Evolutionary conservation across 2,797 vertebrate genomes (phyloP), one percentile per base, ranked within the genome.

Genomic region (Schizothorax lantsangensis): DNA sequence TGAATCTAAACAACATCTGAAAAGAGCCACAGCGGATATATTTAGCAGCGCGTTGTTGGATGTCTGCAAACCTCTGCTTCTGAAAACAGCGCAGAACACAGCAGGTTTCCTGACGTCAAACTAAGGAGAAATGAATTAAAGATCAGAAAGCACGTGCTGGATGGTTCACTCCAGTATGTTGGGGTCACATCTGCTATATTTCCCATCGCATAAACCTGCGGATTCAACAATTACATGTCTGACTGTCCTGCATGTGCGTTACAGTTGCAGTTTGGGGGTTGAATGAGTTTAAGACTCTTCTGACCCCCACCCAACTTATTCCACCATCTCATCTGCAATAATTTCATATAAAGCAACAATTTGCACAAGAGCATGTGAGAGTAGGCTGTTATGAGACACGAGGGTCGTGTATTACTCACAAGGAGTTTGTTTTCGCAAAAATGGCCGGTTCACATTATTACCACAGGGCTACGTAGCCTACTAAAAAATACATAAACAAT

Each of bases 1-100:
- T 0, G 93, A 91, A 85, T 94, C 94, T 88, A 94, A 84, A 0
- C 81, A 81, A 86, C 94, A 95, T 78, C 91, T 93, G 1, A 95
- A 83, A 2, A 94, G 88, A 87, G 95, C 93, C 9, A 90, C 92
- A n/a, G 86, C 87, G 0, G 94, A 92, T 71, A 94, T 12, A 83
- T 91, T 94, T 8, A 94, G 86, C 79, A 94, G 91, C 36, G 91
- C 90, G 47, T 93, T 94, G 26, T 93, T 93, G 26, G 88, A 88
- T 0, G 89, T 95, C 88, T 89, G 93, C 19, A 94, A 89, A 62
- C 84, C 91, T 88, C 86, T 93, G 81, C 87, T 93, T 62, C 92
- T 85, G 81, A 90, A 91, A 6, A 94, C 91, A 2, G 93, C 79
- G 90, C 91, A 93, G 7, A 92, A 93, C 11, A 95, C 87, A 94